Percentiles rank a stretch among this genome's conserved stretches.
Conservation (phyloP, 2,113 vertebrate species). For the Coracopsis vasa region DNA sequence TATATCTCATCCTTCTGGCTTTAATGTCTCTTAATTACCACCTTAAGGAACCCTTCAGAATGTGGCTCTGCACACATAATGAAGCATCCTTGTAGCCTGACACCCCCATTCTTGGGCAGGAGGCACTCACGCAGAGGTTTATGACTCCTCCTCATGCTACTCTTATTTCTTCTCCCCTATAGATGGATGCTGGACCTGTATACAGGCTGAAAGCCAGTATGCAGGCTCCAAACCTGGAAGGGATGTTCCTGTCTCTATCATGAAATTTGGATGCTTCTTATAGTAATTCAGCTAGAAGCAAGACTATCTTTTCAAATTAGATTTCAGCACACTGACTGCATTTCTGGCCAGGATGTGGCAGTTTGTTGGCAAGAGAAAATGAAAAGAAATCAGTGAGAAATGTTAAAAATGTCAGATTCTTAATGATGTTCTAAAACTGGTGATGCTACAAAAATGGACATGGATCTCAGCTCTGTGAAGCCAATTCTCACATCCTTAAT, state of each 20-base stretch:
- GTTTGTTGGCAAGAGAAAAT: constrained; percentile 42
- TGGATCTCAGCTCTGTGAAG: background rate
- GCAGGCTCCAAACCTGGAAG: background rate
- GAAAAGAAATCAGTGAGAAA: background rate
- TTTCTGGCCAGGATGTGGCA: constrained; percentile 25
- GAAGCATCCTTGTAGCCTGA: background rate
- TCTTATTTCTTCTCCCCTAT: background rate
- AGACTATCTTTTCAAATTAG: constrained; percentile 42
- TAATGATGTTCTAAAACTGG: constrained; percentile 38
- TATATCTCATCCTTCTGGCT: background rate
- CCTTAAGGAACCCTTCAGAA: background rate
- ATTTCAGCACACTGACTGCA: constrained; percentile 31
- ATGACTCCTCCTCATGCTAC: background rate
- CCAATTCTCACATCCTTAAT: background rate
- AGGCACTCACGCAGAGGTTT: background rate
- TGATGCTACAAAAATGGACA: constrained; percentile 11
- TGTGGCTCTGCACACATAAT: background rate
- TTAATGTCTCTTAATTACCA: background rate
- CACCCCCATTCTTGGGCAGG: background rate
- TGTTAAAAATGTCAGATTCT: background rate
- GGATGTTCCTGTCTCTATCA: background rate
- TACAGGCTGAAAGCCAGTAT: background rate
- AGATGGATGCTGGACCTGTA: background rate
- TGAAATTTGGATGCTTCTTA: constrained; percentile 20
- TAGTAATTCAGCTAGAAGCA: constrained; percentile 48